phyloP scores from a whole-genome alignment of 2,113 vertebrate species.

The Podarcis cretensis region DNA sequence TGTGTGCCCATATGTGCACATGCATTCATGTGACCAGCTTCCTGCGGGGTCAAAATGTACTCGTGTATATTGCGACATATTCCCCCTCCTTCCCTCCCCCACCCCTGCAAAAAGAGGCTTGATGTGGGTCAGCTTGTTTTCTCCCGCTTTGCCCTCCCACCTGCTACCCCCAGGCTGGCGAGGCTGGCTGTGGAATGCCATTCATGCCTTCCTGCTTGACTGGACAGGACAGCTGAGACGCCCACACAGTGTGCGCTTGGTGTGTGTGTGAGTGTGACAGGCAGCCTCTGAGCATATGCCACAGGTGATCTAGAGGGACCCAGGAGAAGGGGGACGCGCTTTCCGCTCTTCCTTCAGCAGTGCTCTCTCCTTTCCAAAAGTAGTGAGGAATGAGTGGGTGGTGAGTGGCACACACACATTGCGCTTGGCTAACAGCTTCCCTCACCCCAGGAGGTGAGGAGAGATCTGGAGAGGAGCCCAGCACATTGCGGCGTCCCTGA shows the following conservation, averaged over 20 bases:
- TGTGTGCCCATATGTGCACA: not conserved
- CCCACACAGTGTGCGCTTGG: not conserved
- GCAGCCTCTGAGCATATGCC: not conserved
- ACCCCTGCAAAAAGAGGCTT: not conserved
- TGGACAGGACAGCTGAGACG: not conserved
- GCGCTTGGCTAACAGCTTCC: constrained; percentile 25
- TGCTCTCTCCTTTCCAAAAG: not conserved
- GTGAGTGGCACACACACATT: constrained; percentile 7
- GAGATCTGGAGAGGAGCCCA: constrained; percentile 33
- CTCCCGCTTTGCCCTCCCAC: not conserved
- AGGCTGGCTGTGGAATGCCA: not conserved
- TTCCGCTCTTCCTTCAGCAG: not conserved
- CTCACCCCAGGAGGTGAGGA: constrained; percentile 28
- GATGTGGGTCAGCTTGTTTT: not conserved
- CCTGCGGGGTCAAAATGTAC: not conserved
- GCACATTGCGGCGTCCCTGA: constrained; percentile 31
- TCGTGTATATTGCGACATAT: no score
- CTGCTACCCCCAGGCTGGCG: no score
- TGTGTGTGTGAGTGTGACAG: not conserved
- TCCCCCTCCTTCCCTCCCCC: not conserved
- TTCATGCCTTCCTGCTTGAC: not conserved
- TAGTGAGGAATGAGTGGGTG: constrained; percentile 13
- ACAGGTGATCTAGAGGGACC: not conserved
- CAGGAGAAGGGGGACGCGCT: not conserved
- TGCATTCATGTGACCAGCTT: not conserved